These are phyloP conservation scores for Mellivora capensis DNA, from an alignment of 2,113 vertebrate genomes.

Conservation along the genomic window DNA sequence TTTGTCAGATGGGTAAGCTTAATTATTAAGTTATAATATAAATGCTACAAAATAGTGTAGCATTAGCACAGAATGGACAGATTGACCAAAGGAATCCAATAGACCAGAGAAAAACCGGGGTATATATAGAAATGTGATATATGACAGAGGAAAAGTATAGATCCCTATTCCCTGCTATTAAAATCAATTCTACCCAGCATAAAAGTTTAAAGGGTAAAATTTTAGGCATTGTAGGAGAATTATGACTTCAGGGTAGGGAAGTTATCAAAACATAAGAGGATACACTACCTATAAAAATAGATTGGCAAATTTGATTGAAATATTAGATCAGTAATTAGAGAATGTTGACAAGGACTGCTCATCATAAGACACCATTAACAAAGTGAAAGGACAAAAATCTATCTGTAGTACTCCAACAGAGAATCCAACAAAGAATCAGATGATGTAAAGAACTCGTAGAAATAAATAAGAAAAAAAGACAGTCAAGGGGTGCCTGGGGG, in stretches of 20 bases:
- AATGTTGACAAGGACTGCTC: not conserved
- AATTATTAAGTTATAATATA: not conserved
- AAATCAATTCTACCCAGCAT: not conserved
- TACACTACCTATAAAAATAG: not conserved
- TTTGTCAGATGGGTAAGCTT: not conserved
- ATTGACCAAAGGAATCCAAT: not conserved
- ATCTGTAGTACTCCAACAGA: not conserved
- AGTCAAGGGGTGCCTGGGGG: not conserved
- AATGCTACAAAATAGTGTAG: not conserved
- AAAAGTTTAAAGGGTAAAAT: not conserved
- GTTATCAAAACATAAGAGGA: not conserved
- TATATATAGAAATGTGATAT: not conserved
- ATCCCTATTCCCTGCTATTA: not conserved
- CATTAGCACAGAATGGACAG: not conserved
- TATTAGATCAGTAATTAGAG: not conserved
- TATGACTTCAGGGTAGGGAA: not conserved
- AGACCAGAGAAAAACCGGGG: not conserved
- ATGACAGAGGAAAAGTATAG: not conserved
- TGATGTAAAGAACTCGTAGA: not conserved
- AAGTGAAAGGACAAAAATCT: not conserved
- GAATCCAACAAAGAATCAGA: not conserved
- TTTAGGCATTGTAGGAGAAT: not conserved
- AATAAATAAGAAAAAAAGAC: not conserved
- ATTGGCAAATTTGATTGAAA: not conserved
- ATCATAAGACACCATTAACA: not conserved